A percentile compares a stretch with the other conserved stretches of the same genome.
Evolutionary conservation across 2,888 invertebrate species (phyloP).

Genomic region (Dione vanillae): DNA sequence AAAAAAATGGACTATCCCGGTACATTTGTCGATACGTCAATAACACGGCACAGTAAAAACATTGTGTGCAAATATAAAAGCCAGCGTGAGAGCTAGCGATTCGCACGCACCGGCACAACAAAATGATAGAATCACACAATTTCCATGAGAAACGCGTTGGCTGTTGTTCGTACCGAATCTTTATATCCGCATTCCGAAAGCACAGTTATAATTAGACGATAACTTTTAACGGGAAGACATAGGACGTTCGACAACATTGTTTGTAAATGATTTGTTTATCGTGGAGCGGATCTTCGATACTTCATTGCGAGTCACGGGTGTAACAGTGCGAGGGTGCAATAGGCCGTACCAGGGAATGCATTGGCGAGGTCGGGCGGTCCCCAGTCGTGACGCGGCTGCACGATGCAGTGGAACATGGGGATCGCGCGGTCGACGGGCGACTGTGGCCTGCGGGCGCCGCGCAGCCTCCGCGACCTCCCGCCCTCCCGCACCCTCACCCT

Average conservation of each 20-base stretch:
- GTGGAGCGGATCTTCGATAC: background rate
- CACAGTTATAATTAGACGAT: conserved; percentile 64
- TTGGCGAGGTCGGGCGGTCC: conserved; percentile 88
- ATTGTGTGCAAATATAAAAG: conserved; percentile 11
- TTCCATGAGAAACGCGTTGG: conserved; percentile 28
- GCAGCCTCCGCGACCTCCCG: conserved; percentile 54
- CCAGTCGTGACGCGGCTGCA: conserved; percentile 91
- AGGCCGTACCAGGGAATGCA: conserved; percentile 87
- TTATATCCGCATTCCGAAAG: conserved; percentile 45
- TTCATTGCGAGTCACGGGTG: background rate
- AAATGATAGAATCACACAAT: conserved; percentile 41
- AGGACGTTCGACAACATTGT: conserved; percentile 21
- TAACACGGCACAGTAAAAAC: conserved; percentile 19
- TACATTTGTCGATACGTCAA: conserved; percentile 11
- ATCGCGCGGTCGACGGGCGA: conserved; percentile 53
- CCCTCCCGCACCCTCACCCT: conserved; percentile 47
- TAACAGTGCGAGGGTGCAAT: conserved; percentile 42
- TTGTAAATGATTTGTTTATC: conserved; percentile 1
- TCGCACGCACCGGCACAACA: conserved; percentile 35
- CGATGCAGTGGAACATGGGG: conserved; percentile 92
- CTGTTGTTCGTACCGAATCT: conserved; percentile 31
- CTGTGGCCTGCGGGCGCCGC: conserved; percentile 51
- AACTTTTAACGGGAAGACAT: conserved; percentile 52
- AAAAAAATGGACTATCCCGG: background rate
- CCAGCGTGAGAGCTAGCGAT: conserved; percentile 16